phyloP scores from a whole-genome alignment of 2,888 invertebrate genomes.

The Notocelia uddmanniana region DNA sequence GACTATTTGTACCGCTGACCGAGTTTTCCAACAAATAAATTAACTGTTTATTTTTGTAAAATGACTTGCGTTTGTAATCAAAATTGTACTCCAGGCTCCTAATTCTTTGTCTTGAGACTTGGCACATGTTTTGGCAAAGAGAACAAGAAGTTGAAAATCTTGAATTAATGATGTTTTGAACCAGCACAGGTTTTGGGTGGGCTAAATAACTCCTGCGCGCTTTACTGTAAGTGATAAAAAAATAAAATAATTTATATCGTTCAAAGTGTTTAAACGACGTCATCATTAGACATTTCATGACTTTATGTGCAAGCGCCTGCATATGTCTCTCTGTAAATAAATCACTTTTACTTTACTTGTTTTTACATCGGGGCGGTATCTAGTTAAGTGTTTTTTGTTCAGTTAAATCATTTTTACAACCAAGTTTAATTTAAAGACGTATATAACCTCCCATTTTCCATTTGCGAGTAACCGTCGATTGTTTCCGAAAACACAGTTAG shows the following conservation, averaged over 20 bases:
- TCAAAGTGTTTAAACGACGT: not conserved
- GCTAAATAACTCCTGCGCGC: not conserved
- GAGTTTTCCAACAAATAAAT: conserved; percentile 17
- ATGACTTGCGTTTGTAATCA: not conserved
- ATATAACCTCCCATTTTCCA: conserved; percentile 3
- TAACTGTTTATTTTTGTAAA: conserved; percentile 25
- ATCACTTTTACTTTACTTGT: too few species aligned
- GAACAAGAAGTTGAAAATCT: conserved; percentile 9
- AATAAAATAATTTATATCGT: not conserved
- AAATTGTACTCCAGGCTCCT: not conserved
- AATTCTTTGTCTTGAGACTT: conserved; percentile 25
- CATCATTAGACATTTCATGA: not conserved
- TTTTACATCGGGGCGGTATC: too few species aligned
- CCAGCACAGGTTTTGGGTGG: not conserved
- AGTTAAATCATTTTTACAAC: too few species aligned
- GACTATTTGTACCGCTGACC: conserved; percentile 24
- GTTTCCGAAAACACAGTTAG: conserved; percentile 34
- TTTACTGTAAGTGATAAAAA: not conserved
- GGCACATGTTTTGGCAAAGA: conserved; percentile 27
- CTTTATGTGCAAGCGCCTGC: too few species aligned
- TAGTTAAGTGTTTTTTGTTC: too few species aligned
- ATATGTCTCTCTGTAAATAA: too few species aligned
- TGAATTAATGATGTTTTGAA: conserved; percentile 7
- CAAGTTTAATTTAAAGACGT: not conserved
- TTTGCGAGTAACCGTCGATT: conserved; percentile 29